Evolutionary conservation across 1,140 invertebrate species (phyloP), one percentile per base, ranked within the genome.

Genomic region (Elymnias hypermnestra): DNA sequence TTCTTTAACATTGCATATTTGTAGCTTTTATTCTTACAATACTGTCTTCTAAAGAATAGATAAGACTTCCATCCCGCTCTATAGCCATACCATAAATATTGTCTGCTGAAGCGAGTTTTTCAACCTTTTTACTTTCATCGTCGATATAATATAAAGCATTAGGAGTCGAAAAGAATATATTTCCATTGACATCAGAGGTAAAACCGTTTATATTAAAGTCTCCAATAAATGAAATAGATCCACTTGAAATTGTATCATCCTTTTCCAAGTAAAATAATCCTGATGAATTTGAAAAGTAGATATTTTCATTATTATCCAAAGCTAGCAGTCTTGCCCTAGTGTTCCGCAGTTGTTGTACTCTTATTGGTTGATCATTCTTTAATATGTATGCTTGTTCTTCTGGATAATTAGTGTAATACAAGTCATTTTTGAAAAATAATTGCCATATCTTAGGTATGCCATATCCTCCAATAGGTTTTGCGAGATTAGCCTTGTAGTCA

Each of bases 381-480:
- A 47, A 64, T 0, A 65, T 13, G 35, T 63, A 72, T 2, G 52
- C 51, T 29, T 51, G 41, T 48, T 78, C 70, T 5, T 63, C 43
- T 33, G 66, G 70, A 26, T 72, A 74, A 4, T 53, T 68, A 3
- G 65, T 61, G 26, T 64, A 78, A 39, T 74, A 78, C 1, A 76
- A 15, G 23, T 52, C 31, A n/a, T 74, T 47, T 45, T 69, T 78
- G 29, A 57, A 74, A 38, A 78, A 76, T 37, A 78, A 38, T 51
- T 78, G 74, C 74, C 74, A 78, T 31, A 74, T 66, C 28, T 58
- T 74, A 19, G 57, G 22, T 15, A 33, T 19, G 1, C 54, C n/a
- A n/a, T n/a, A 61, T 1, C 44, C 31, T 10, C 48, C 15, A 5
- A 70, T 4, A 9, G 57, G 61, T n/a, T 44, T 40, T 1, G 66